Percentiles rank a stretch among this genome's conserved stretches.
These are phyloP conservation scores for Tetramorium simillimum DNA, from an alignment of 1,140 invertebrate species.

Conservation along the genomic window DNA sequence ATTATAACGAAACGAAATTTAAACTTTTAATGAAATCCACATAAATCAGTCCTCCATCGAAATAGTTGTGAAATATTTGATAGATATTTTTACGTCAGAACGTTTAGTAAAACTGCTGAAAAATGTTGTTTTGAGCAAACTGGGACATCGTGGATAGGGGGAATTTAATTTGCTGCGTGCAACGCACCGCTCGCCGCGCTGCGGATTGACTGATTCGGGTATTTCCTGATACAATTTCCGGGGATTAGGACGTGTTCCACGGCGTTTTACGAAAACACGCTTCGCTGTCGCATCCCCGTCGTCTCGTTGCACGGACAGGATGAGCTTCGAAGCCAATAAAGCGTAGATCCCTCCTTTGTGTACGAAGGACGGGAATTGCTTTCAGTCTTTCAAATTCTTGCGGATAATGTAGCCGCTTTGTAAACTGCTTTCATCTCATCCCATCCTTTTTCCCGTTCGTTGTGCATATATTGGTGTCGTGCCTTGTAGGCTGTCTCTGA, in stretches of 20 bases:
- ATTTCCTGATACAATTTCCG: constrained; percentile 48
- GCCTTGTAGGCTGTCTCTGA: constrained; percentile 15
- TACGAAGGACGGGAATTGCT: constrained; percentile 40
- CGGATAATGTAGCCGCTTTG: constrained; percentile 34
- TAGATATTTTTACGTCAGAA: background rate
- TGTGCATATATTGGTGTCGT: background rate
- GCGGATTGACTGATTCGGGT: constrained; percentile 34
- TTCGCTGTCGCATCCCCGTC: constrained; percentile 34
- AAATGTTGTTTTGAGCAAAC: background rate
- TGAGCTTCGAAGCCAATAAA: constrained; percentile 53
- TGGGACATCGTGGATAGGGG: background rate
- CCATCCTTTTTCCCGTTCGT: constrained; percentile 4
- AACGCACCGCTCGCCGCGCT: background rate
- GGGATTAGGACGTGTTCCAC: constrained; percentile 42
- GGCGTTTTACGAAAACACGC: constrained; percentile 24
- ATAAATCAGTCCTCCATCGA: background rate
- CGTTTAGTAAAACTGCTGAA: background rate
- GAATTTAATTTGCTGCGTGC: constrained; percentile 37
- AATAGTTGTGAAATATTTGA: constrained; percentile 35
- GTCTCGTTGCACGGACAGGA: constrained; percentile 28
- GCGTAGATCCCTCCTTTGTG: constrained; percentile 48
- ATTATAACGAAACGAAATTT: background rate
- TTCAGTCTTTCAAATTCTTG: constrained; percentile 56
- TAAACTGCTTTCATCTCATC: constrained; percentile 16
- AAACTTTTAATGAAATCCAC: background rate